phyloP scores from a whole-genome alignment of 1,140 invertebrate species.

The Lordiphosa mommai region DNA sequence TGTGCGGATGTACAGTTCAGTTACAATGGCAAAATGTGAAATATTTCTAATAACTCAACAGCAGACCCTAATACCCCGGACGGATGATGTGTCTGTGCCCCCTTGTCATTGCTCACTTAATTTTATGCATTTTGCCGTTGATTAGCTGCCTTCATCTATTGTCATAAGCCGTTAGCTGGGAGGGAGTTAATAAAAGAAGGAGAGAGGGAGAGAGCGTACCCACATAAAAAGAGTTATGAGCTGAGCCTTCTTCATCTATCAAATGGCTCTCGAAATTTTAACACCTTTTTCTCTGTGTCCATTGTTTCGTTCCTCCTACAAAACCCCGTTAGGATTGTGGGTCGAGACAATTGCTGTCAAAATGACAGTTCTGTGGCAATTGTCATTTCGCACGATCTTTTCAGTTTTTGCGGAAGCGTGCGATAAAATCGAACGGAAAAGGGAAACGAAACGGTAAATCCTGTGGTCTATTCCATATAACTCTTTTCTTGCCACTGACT shows the following conservation, averaged over 20 bases:
- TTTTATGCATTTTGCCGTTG: conserved; percentile 72
- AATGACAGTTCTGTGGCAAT: conserved; percentile 41
- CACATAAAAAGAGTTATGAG: conserved; percentile 22
- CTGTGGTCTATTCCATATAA: conserved; percentile 46
- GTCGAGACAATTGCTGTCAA: conserved; percentile 39
- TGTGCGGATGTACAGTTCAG: conserved; percentile 32
- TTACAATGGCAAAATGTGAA: conserved; percentile 37
- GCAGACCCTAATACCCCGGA: not conserved
- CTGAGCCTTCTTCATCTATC: conserved; percentile 36
- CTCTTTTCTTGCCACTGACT: conserved; percentile 58
- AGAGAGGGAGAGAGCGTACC: conserved; percentile 3
- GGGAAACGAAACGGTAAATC: conserved; percentile 15
- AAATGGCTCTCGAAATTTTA: conserved; percentile 50
- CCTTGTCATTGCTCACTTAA: conserved; percentile 53
- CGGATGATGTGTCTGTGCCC: not conserved
- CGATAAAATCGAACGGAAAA: conserved; percentile 37
- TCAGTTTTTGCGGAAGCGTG: conserved; percentile 27
- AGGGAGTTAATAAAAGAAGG: conserved; percentile 47
- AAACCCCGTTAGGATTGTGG: conserved; percentile 58
- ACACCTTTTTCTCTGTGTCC: conserved; percentile 49
- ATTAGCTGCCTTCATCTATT: conserved; percentile 67
- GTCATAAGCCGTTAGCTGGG: conserved; percentile 23
- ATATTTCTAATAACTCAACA: conserved; percentile 59
- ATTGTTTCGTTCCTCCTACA: conserved; percentile 48
- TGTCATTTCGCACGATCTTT: conserved; percentile 64